Conservation (phyloP, 2,797 vertebrate genomes). For the Lacerta bilineata region DNA sequence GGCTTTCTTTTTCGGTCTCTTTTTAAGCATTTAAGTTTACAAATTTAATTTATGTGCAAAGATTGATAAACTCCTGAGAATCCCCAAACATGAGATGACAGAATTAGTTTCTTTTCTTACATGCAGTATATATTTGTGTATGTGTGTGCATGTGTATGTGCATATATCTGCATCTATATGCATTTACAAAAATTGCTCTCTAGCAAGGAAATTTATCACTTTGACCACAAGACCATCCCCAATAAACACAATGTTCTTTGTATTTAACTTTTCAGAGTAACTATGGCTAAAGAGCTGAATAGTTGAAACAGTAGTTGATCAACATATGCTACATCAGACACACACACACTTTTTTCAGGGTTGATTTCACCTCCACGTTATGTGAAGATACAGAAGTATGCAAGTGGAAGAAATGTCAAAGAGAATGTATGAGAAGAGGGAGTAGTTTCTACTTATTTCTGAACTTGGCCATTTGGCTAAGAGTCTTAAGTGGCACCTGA, state of each 20-base stretch:
- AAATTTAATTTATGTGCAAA: slow-evolving; percentile 3
- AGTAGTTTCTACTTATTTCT: neutral
- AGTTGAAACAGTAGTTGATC: neutral
- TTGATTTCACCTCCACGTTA: neutral
- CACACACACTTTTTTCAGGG: neutral
- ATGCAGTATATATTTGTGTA: neutral
- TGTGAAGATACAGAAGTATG: neutral
- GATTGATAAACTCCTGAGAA: neutral
- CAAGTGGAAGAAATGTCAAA: neutral
- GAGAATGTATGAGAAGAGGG: neutral
- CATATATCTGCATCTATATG: neutral
- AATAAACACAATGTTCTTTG: slow-evolving; percentile 6
- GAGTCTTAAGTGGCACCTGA: neutral
- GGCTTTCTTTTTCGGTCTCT: neutral
- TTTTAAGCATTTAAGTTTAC: slow-evolving; percentile 9
- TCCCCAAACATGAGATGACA: neutral
- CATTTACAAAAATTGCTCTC: neutral
- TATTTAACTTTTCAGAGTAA: neutral
- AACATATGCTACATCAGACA: neutral
- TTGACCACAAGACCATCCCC: neutral
- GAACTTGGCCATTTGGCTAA: neutral
- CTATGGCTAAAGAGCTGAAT: neutral
- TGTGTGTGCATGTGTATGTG: too few species aligned
- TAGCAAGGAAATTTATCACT: neutral
- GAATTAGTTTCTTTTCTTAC: neutral